A percentile compares a stretch with the other conserved stretches of the same genome.
Conservation (phyloP, 2,888 invertebrate species). For the Merodon equestris region DNA sequence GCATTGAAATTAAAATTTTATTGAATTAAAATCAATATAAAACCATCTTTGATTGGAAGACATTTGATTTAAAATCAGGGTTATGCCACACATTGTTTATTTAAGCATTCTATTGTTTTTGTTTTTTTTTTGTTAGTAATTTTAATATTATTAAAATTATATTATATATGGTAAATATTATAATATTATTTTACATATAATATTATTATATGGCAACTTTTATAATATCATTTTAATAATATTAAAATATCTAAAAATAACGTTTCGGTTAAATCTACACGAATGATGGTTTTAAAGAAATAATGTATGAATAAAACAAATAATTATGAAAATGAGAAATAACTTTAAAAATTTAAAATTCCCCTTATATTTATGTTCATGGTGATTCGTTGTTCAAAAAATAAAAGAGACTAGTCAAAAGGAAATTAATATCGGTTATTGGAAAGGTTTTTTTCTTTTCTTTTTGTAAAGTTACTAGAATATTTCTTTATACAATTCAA, state of each 20-base stretch:
- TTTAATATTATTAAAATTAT: slow-evolving; percentile 59
- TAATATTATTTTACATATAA: no score
- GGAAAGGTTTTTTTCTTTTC: no score
- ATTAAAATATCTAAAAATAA: slow-evolving; percentile 25
- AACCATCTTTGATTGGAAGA: slow-evolving; percentile 79
- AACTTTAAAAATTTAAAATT: slow-evolving; percentile 13
- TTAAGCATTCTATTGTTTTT: slow-evolving; percentile 46
- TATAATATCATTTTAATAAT: no score
- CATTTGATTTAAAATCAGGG: slow-evolving; percentile 79
- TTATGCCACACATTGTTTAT: slow-evolving; percentile 77
- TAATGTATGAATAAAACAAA: slow-evolving; percentile 10
- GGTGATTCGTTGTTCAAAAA: slow-evolving; percentile 61
- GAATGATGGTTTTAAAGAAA: slow-evolving; percentile 17
- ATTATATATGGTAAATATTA: no score
- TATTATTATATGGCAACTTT: no score
- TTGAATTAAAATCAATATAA: slow-evolving; percentile 60
- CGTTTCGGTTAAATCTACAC: slow-evolving; percentile 18
- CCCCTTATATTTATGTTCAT: slow-evolving; percentile 28
- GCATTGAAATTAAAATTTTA: slow-evolving; percentile 25
- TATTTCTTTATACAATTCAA: slow-evolving; percentile 33
- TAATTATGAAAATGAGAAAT: slow-evolving; percentile 9
- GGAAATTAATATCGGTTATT: no score
- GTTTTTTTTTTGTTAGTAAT: slow-evolving; percentile 55
- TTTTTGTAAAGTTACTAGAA: slow-evolving; percentile 10
- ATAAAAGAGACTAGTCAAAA: slow-evolving; percentile 11